Evolutionary conservation across 2,888 invertebrate genomes (phyloP).

Genomic region (Tribolium freemani): DNA sequence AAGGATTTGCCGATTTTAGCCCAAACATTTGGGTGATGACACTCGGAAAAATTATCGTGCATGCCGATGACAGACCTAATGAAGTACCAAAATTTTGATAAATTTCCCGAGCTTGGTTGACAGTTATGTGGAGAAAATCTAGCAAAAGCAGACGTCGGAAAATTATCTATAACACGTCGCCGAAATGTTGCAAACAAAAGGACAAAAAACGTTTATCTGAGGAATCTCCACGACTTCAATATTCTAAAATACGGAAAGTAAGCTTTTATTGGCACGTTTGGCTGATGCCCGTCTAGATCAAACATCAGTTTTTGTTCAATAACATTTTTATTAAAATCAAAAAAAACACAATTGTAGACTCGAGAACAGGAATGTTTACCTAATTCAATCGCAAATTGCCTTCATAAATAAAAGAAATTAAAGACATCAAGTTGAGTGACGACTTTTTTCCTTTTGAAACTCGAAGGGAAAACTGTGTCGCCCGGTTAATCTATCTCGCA

Average conservation of each 20-base stretch:
- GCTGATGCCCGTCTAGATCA: conserved; percentile 28
- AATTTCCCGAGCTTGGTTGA: background rate
- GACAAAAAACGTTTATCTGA: background rate
- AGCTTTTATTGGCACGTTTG: conserved; percentile 17
- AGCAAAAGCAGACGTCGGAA: background rate
- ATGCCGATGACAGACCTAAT: conserved; percentile 15
- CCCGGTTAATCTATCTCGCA: conserved; percentile 6
- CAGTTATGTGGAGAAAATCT: conserved; percentile 2
- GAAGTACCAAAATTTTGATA: conserved; percentile 12
- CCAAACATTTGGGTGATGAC: conserved; percentile 13
- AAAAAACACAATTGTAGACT: background rate
- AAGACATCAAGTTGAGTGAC: background rate
- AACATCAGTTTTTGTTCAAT: conserved; percentile 12
- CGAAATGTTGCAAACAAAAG: background rate
- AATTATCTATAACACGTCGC: conserved; percentile 5
- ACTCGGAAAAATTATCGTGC: conserved; percentile 14
- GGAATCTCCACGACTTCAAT: conserved; percentile 10
- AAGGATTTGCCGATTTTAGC: background rate
- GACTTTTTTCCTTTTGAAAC: background rate
- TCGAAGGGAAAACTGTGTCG: background rate
- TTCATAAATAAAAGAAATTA: background rate
- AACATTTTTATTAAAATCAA: conserved; percentile 25
- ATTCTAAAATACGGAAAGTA: conserved; percentile 12
- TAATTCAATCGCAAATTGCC: background rate
- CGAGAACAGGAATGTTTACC: background rate